Base-by-base conservation (phyloP, 2,888 invertebrate species). In the Phengaris arion region DNA sequence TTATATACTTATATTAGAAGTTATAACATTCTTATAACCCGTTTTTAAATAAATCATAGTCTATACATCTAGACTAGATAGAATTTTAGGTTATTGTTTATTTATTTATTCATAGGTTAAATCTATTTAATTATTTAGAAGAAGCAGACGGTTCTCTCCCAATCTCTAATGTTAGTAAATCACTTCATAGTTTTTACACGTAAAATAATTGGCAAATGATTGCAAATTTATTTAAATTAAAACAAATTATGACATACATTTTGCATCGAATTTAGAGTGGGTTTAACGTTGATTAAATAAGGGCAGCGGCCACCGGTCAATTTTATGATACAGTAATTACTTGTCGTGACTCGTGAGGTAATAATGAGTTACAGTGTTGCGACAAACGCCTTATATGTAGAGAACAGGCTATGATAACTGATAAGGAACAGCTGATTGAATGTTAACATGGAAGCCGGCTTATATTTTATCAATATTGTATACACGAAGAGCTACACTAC, bases 281-380 rank as follows among this genome's bases (percentile, higher is more conserved):
- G 0, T 48, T 48, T 48, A 48, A 0, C 15, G 10, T 22, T 6
- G 64, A 9, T 5, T 35, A 6, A 48, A 69, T n/a, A 69, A 69
- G 48, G 48, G 15, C 69, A 69, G 48, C 9, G 48, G 48, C 15
- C 69, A 69, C 69, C 9, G 48, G 48, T 48, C 69, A 72, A 54
- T 22, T 72, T 54, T 72, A 72, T 72, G 35, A 72, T 22, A 54
- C 72, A 22, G 15, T 15, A 35, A 72, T 72, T 54, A 72, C 52
- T 22, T 7, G 35, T 72, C 22, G 22, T 48, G 35, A 54, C 54
- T 72, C 22, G 22, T 48, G 35, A 54, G 72, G 72, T 35, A 72
- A 72, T 72, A 72, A 72, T 72, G 72, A 54, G 22, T 72, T 52
- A 22, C 72, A 52, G 52, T 52, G 72, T 72, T 51, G 70, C 72